A percentile compares a stretch with the other conserved stretches of the same genome.
phyloP scores from a whole-genome alignment of 2,797 vertebrate genomes.

The Galagoides demidoff region DNA sequence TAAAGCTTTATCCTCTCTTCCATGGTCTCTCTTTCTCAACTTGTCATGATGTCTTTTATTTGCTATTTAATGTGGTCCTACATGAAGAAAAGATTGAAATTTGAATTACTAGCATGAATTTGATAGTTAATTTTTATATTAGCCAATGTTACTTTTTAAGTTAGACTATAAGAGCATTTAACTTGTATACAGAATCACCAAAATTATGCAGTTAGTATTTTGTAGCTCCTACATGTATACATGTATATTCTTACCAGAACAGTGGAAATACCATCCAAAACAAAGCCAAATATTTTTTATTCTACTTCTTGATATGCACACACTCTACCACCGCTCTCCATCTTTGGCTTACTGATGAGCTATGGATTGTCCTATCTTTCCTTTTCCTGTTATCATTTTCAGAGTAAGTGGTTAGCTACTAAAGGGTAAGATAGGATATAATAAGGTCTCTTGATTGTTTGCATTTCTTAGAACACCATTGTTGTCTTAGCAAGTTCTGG shows the following conservation, averaged over 20 bases:
- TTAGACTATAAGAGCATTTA: not conserved
- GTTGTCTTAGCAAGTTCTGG: not conserved
- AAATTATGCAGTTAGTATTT: constrained; percentile 36
- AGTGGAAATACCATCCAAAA: not conserved
- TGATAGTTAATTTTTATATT: constrained; percentile 35
- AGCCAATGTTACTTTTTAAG: constrained; percentile 43
- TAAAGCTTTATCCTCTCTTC: constrained; percentile 39
- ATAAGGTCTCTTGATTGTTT: not conserved
- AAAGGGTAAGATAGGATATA: not conserved
- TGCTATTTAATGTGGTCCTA: not conserved
- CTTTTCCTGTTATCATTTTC: constrained; percentile 36
- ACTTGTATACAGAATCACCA: not conserved
- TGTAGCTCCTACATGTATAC: not conserved
- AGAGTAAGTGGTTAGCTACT: not conserved
- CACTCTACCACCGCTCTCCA: not conserved
- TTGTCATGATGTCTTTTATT: not conserved
- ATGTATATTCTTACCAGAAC: constrained; percentile 22
- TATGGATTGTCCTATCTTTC: not conserved
- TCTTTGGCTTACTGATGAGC: not conserved
- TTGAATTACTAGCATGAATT: constrained; percentile 4
- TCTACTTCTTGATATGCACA: not conserved
- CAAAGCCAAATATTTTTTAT: constrained; percentile 24
- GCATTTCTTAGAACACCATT: constrained; percentile 27
- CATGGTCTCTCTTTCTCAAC: not conserved
- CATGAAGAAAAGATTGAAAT: constrained; percentile 35